Percentiles rank a stretch among this genome's conserved stretches.
phyloP scores from a whole-genome alignment of 2,888 invertebrate species.

The Synanthedon andrenaeformis region DNA sequence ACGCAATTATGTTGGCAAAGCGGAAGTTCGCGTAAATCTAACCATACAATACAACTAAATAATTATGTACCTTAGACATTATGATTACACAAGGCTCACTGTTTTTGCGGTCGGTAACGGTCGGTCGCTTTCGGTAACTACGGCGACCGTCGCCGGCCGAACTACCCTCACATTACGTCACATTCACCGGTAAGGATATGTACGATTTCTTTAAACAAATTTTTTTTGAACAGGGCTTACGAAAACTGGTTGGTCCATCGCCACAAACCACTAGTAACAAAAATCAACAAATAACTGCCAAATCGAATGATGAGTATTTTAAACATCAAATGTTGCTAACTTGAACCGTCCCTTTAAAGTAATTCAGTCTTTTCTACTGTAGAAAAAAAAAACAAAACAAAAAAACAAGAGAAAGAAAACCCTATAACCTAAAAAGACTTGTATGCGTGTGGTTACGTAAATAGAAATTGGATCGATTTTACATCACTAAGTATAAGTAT shows the following conservation, averaged over 20 bases:
- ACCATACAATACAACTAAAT: constrained; percentile 68
- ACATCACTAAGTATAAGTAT: constrained; percentile 35
- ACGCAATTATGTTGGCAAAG: constrained; percentile 68
- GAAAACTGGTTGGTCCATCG: constrained; percentile 50
- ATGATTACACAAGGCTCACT: constrained; percentile 66
- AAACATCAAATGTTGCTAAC: constrained; percentile 43
- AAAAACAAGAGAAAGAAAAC: constrained; percentile 18
- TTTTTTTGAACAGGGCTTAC: constrained; percentile 29
- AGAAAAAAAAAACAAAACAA: constrained; percentile 45
- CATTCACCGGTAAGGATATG: constrained; percentile 62
- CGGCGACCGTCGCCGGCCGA: constrained; percentile 12
- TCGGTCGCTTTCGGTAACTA: no score
- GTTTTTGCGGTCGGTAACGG: constrained; percentile 21
- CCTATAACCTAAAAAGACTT: constrained; percentile 17
- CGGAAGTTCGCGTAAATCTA: constrained; percentile 68
- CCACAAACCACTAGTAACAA: constrained; percentile 44
- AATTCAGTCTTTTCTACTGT: constrained; percentile 65
- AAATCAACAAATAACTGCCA: constrained; percentile 20
- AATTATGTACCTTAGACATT: constrained; percentile 66
- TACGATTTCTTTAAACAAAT: constrained; percentile 55
- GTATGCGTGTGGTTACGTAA: constrained; percentile 37
- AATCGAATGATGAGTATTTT: constrained; percentile 59
- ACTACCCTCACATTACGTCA: constrained; percentile 12
- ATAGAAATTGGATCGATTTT: constrained; percentile 49
- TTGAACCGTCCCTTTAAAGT: constrained; percentile 23